Percentiles rank a stretch among this genome's conserved stretches.
Conservation (phyloP, 2,888 invertebrate species). For the Synergus japonicus region DNA sequence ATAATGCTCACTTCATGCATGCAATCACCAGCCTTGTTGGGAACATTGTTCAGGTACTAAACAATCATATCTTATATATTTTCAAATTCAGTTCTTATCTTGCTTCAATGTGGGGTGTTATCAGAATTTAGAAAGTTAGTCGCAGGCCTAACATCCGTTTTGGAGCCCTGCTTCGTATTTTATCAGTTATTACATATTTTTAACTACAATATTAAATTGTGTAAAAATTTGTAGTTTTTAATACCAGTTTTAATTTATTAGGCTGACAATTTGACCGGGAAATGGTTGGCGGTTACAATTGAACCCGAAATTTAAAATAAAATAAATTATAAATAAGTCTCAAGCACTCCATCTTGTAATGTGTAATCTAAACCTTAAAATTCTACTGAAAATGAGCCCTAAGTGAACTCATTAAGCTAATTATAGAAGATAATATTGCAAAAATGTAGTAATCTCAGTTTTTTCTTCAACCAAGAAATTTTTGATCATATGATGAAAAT, state of each 20-base stretch:
- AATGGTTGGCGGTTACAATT: neutral
- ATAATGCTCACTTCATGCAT: conserved; percentile 94
- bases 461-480: too few species aligned
- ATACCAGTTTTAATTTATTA: neutral
- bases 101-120: neutral
- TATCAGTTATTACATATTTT: neutral
- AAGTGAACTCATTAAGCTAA: too few species aligned
- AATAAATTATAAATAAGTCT: too few species aligned
- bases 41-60: conserved; percentile 83
- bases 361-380: too few species aligned
- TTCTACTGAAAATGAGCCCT: too few species aligned
- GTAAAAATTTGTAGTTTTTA: neutral
- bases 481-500: neutral
- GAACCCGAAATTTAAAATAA: neutral
- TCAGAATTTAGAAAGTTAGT: neutral
- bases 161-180: neutral
- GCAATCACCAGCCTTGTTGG: conserved; percentile 92
- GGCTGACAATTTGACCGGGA: neutral
- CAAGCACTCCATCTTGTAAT: too few species aligned
- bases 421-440: too few species aligned
- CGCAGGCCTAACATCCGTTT: neutral
- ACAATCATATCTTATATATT: neutral
- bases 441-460: too few species aligned
- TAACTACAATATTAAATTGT: neutral
- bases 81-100: neutral